Base-by-base conservation (phyloP, 2,888 invertebrate species). In the Meloe dianella region DNA sequence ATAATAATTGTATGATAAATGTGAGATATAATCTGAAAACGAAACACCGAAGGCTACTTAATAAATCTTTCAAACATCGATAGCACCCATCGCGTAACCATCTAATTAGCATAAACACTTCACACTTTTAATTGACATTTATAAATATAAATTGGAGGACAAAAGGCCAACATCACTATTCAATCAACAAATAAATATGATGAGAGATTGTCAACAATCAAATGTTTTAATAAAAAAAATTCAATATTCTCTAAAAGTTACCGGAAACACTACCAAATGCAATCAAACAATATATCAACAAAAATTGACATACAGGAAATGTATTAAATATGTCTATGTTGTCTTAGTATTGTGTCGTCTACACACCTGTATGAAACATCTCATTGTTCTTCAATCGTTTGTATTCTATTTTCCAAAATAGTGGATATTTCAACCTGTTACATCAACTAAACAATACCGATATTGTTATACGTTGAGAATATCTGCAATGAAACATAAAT, bases 271-370 rank as follows among this genome's bases (percentile, higher is more conserved):
- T 41, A 30, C 29, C 60, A 41, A 47, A 35, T 35, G 57, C 60
- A 66, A 66, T 62, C 54, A 58, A 56, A 38, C 57, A 58, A 41
- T 54, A 58, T 62, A 57, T 57, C 17, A 57, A 57, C 57, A 56
- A 57, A 30, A 57, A 32, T 58, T 32, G 57, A 57, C 58, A 58
- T 12, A 58, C 58, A 58, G 58, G 58, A 58, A 58, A 58, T 35
- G 51, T 61, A 65, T 56, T 41, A 58, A 63, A 51, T 54, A 54
- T 24, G 64, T 51, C 32, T 41, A 41, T 41, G 56, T 35, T 29
- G 32, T 47, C 20, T 2, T 9, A 7, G 35, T 35, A 35, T 14
- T 35, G 35, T 35, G 35, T 35, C 35, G 35, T 41, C 7, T 22
- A 3, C 58, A 58, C 65, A 65, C 62, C 62, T 65, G 65, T 35